phyloP scores from a whole-genome alignment of 2,797 vertebrate genomes.

The Rhincodon typus region DNA sequence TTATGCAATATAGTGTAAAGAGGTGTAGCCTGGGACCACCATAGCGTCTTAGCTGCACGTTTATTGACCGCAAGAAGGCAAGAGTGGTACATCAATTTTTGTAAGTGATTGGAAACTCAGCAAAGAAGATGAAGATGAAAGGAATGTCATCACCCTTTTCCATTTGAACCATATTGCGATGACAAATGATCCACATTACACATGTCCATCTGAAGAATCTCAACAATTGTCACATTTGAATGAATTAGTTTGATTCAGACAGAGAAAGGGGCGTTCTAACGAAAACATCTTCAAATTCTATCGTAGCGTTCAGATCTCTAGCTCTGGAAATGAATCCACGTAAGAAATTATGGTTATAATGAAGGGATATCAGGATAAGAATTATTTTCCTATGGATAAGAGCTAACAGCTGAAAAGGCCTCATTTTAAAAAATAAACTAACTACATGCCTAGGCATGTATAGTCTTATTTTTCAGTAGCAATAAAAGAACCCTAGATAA shows the following conservation, averaged over 20 bases:
- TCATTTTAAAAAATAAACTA: too few species aligned
- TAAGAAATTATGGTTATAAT: too few species aligned
- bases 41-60: neutral
- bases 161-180: neutral
- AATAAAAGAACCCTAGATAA: too few species aligned
- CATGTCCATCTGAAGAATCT: too few species aligned
- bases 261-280: neutral
- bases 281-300: neutral
- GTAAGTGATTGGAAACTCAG: neutral
- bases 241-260: neutral
- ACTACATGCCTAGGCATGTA: too few species aligned
- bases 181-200: neutral
- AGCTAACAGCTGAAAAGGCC: too few species aligned
- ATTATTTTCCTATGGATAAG: too few species aligned
- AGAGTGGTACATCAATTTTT: neutral
- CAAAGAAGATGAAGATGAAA: neutral
- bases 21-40: neutral
- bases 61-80: neutral
- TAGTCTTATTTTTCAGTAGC: too few species aligned
- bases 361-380: too few species aligned
- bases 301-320: neutral
- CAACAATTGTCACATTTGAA: neutral
- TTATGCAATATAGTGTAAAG: neutral
- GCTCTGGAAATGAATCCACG: too few species aligned
- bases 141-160: neutral